A percentile compares a stretch with the other conserved stretches of the same genome.
phyloP scores from a whole-genome alignment of 2,113 vertebrate species.

The Mormoops blainvillei region DNA sequence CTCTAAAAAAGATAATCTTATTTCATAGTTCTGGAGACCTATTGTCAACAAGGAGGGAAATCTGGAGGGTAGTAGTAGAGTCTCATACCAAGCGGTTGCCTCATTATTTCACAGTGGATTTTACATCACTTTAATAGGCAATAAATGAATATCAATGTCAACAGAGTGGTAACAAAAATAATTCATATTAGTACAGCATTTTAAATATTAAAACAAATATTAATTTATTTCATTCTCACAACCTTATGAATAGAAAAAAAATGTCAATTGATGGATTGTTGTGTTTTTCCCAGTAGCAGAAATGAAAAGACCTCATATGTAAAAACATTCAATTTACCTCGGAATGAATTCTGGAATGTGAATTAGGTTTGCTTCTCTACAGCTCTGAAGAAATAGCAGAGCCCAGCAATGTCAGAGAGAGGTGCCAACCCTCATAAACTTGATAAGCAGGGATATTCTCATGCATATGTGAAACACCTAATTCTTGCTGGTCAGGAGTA shows the following conservation, averaged over 20 bases:
- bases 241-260: neutral
- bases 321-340: neutral
- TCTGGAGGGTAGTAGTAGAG: neutral
- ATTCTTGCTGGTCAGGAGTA: neutral
- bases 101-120: neutral
- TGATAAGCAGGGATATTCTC: neutral
- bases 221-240: neutral
- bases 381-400: neutral
- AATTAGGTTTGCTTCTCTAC: neutral
- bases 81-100: neutral
- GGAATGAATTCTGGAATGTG: neutral
- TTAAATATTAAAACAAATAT: neutral
- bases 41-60: neutral
- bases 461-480: neutral
- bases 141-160: neutral
- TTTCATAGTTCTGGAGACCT: neutral
- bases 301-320: neutral
- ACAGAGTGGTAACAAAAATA: neutral
- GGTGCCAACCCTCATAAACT: neutral
- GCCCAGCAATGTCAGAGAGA: neutral
- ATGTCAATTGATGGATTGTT: neutral
- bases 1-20: neutral
- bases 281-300: neutral
- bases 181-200: neutral
- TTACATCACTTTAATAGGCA: neutral